Conservation (phyloP, 30 jellyfish, hydroid and myxozoan species). For the Hydractinia symbiolongicarpus region DNA sequence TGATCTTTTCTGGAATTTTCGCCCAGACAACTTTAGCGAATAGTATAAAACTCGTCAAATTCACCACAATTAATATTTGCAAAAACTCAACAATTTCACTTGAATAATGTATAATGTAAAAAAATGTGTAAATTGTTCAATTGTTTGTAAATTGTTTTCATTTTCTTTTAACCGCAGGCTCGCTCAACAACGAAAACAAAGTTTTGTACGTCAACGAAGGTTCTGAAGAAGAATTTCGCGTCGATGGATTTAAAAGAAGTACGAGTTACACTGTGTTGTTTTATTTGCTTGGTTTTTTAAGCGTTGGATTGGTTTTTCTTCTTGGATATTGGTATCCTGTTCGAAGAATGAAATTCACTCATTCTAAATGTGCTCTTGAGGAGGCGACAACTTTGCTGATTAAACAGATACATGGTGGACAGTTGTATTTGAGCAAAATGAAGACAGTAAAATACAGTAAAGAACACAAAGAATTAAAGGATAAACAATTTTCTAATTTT, state of each 20-base stretch:
- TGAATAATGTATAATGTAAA: too few species aligned
- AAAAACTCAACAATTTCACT: too few species aligned
- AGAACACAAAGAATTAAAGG: not conserved
- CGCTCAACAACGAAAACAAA: too few species aligned
- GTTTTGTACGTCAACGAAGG: conserved; percentile 24
- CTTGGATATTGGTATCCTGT: conserved; percentile 36
- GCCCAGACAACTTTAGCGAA: too few species aligned
- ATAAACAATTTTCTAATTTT: conserved; percentile 1
- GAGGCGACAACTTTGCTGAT: conserved; percentile 20
- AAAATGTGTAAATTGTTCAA: too few species aligned
- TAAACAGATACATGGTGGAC: not conserved
- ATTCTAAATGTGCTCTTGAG: conserved; percentile 11
- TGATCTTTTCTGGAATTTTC: too few species aligned
- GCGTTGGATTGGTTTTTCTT: conserved; percentile 22
- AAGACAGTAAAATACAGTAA: not conserved
- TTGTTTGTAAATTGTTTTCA: too few species aligned
- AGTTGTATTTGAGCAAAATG: not conserved
- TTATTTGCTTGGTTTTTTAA: conserved; percentile 6
- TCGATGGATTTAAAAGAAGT: conserved; percentile 23
- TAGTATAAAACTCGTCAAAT: too few species aligned
- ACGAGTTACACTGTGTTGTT: conserved; percentile 9
- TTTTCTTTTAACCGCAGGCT: too few species aligned
- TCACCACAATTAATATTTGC: too few species aligned
- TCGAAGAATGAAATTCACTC: conserved; percentile 18
- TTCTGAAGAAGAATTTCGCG: conserved; percentile 32